Conservation (phyloP, 1,140 invertebrate species). For the Pogonomyrmex californicus region DNA sequence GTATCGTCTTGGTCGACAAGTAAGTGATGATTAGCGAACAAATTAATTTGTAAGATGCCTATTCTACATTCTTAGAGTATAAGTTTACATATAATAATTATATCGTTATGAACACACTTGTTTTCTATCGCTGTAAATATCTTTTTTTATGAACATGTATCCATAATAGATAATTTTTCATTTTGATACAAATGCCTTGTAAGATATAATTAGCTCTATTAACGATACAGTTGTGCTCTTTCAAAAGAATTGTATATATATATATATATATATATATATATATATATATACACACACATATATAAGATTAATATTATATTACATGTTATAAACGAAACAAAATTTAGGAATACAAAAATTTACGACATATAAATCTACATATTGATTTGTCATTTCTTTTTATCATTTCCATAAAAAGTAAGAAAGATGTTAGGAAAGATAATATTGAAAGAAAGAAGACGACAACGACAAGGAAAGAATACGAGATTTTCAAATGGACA, state of each 20-base stretch:
- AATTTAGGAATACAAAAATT: constrained; percentile 15
- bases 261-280: no score
- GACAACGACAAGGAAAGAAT: not conserved
- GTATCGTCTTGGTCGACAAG: not conserved
- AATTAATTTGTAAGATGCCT: constrained; percentile 22
- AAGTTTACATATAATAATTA: constrained; percentile 17
- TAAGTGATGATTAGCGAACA: not conserved
- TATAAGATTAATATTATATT: constrained; percentile 17
- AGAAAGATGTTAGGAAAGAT: not conserved
- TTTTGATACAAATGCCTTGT: constrained; percentile 33
- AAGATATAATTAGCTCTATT: constrained; percentile 2
- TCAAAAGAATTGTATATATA: no score
- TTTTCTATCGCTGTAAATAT: constrained; percentile 33
- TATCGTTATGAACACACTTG: not conserved
- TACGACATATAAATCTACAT: not conserved
- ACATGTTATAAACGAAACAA: constrained; percentile 2
- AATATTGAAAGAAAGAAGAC: not conserved
- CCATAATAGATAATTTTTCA: constrained; percentile 4
- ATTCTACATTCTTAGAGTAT: not conserved
- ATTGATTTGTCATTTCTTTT: not conserved
- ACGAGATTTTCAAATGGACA: not conserved
- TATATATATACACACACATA: no score
- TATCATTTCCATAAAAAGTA: not conserved
- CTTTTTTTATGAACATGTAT: constrained; percentile 29
- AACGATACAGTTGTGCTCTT: constrained; percentile 2